Evolutionary conservation across 2,888 invertebrate species (phyloP), one percentile per base, ranked within the genome.

Genomic region (Artemia sinica): DNA sequence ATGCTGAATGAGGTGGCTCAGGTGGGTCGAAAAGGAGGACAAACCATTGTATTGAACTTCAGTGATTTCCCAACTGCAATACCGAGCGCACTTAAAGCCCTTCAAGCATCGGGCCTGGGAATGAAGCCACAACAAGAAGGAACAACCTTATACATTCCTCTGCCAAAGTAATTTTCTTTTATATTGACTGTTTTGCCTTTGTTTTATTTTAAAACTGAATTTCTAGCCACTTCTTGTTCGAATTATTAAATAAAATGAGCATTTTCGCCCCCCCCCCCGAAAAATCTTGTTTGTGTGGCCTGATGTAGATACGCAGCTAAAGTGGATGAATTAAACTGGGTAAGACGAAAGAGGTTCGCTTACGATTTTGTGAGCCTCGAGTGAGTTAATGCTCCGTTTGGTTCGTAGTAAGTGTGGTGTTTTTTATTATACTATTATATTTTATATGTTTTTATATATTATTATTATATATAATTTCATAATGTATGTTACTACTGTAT

Each of bases 61-160:
- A 79, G 85, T 67, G 82, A 85, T 0, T 89, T 91, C 77, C 92
- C 95, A 0, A 90, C 91, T 82, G 88, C 87, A 10, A 87, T 91
- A 74, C 88, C 89, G 10, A 82, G 85, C 72, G 88, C 87, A 8
- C 74, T 92, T 49, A 85, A 86, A 75, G 85, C 89, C 2, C 83
- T 96, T 67, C 79, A 82, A 69, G 84, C 84, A 52, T 91, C 91
- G 71, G 92, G 93, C 11, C 84, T 95, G 82, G 92, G 92, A 78
- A 79, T 95, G 69, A 94, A 91, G 80, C 92, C 94, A 0, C 94
- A 95, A 76, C 92, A 93, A 78, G 95, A 96, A 76, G 93, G 93
- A 41, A 92, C 91, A 1, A 89, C 88, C 2, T 78, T 96, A 67
- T 94, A 84, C 78, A 82, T 96, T 68, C 89, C 91, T 52, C 83